Conservation (phyloP, 2,113 vertebrate genomes). For the Bettongia penicillata region DNA sequence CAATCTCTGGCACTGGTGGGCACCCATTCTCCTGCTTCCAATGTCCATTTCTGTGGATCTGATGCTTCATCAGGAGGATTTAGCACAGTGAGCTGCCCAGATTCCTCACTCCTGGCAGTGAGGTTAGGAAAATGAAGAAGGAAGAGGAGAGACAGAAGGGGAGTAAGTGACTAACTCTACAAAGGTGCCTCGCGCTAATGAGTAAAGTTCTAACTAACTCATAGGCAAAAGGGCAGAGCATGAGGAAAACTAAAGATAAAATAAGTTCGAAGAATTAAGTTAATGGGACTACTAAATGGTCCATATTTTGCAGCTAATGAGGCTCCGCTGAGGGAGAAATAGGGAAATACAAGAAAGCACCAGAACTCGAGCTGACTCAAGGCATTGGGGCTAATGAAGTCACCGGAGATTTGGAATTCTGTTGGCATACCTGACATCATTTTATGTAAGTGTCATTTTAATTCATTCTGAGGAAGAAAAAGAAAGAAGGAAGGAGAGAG, state of each 20-base stretch:
- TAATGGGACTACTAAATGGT: slow-evolving; percentile 66
- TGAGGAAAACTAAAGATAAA: slow-evolving; percentile 69
- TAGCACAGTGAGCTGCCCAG: background rate
- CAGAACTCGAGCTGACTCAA: slow-evolving; percentile 56
- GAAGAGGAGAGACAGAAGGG: background rate
- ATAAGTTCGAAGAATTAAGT: background rate
- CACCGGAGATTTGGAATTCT: slow-evolving; percentile 80
- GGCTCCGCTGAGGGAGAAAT: slow-evolving; percentile 43
- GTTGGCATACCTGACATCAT: slow-evolving; percentile 52
- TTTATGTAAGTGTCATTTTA: slow-evolving; percentile 32
- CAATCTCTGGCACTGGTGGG: background rate
- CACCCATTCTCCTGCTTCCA: background rate
- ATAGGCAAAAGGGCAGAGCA: fast-evolving
- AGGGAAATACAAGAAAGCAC: slow-evolving; percentile 49
- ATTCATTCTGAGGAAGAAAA: slow-evolving; percentile 39
- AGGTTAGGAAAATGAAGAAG: background rate
- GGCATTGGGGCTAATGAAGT: slow-evolving; percentile 81
- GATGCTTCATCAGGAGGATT: background rate
- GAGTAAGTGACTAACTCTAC: fast-evolving
- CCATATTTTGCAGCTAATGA: slow-evolving; percentile 76
- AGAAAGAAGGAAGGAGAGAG: background rate
- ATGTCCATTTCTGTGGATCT: background rate
- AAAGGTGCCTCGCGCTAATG: background rate
- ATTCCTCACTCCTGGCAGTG: background rate
- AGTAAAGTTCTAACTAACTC: background rate